Conservation (phyloP, 2,888 invertebrate species). For the Aquatica leii region DNA sequence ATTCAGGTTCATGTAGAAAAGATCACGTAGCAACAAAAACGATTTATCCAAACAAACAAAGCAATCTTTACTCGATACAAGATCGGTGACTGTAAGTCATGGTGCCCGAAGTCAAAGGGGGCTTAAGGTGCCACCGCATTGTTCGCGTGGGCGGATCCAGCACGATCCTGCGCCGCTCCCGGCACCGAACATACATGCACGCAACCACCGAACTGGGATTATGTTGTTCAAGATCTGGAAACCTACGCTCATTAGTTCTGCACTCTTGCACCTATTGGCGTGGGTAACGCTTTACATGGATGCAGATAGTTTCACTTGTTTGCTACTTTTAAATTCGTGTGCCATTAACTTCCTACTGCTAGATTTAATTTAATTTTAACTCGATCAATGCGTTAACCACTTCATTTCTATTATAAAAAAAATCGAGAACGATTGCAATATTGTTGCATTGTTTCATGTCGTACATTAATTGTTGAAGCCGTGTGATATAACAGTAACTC, state of each 20-base stretch:
- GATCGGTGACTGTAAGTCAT: slow-evolving; percentile 34
- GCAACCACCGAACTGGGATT: slow-evolving; percentile 51
- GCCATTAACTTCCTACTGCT: slow-evolving; percentile 28
- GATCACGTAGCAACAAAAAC: slow-evolving; percentile 16
- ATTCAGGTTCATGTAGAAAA: slow-evolving; percentile 16
- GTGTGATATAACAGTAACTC: slow-evolving; percentile 12
- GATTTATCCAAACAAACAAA: slow-evolving; percentile 30
- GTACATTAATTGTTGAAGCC: slow-evolving; percentile 15
- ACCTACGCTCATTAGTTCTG: slow-evolving; percentile 55
- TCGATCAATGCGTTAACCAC: not conserved
- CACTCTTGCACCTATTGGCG: slow-evolving; percentile 49
- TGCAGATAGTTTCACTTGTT: slow-evolving; percentile 34
- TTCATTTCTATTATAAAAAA: not conserved
- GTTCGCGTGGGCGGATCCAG: slow-evolving; percentile 45
- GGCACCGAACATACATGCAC: slow-evolving; percentile 41
- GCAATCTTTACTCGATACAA: slow-evolving; percentile 35
- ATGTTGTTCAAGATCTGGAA: slow-evolving; percentile 56
- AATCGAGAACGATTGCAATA: not conserved
- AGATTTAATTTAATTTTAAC: slow-evolving; percentile 4
- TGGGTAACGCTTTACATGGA: slow-evolving; percentile 35
- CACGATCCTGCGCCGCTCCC: slow-evolving; percentile 46
- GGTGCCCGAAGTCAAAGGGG: slow-evolving; percentile 26
- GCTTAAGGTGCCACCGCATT: slow-evolving; percentile 42
- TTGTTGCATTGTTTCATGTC: slow-evolving; percentile 13
- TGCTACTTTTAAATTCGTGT: slow-evolving; percentile 32